These are phyloP conservation scores for Nephrotoma guestfalica DNA, from an alignment of 2,888 invertebrate genomes.

Conservation along the genomic window DNA sequence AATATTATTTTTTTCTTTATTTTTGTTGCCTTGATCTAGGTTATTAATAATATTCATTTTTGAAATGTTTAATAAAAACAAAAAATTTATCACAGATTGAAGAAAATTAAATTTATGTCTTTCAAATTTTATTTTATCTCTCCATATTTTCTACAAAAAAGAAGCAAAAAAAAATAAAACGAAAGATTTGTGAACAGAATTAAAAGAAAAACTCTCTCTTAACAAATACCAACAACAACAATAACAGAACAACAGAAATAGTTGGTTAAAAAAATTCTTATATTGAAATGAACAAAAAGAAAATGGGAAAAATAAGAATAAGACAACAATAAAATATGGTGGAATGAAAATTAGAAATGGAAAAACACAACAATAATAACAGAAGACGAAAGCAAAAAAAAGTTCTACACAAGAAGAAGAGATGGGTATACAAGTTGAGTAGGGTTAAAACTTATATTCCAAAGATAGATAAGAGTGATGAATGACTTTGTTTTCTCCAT, in stretches of 20 bases:
- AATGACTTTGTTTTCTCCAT: background rate
- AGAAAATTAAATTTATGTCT: background rate
- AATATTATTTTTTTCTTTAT: background rate
- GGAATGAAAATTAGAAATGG: constrained; percentile 1
- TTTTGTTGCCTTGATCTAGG: background rate
- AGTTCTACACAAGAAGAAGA: background rate
- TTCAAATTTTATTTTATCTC: background rate
- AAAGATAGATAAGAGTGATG: background rate
- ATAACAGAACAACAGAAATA: background rate
- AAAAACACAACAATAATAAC: background rate
- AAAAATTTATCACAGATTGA: background rate
- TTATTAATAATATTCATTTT: background rate
- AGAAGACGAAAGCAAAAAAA: background rate
- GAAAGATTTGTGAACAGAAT: background rate
- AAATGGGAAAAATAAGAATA: background rate
- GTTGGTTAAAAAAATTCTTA: background rate
- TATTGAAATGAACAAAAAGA: background rate
- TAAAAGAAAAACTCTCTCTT: background rate
- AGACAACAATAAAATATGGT: constrained; percentile 2
- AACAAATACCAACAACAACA: background rate
- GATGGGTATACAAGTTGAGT: background rate
- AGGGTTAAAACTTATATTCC: background rate
- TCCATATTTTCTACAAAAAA: background rate
- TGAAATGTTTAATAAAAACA: background rate
- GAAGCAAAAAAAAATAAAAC: background rate